Evolutionary conservation across 1,140 invertebrate genomes (phyloP), one percentile per base, ranked within the genome.

Genomic region (Drosophila tropicalis): DNA sequence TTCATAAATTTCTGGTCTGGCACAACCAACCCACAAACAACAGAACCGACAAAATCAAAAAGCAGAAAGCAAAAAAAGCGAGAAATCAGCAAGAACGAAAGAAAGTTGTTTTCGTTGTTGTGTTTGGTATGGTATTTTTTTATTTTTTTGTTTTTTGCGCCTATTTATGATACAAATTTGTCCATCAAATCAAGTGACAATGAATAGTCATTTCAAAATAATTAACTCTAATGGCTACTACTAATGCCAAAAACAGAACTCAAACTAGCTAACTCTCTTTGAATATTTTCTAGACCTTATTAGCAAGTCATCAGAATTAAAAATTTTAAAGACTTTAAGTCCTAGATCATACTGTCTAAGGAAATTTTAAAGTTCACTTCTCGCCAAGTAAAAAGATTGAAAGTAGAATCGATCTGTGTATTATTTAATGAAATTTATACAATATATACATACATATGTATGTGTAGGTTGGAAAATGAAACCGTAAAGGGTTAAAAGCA

Each of bases 81-180:
- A 69, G 82, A 81, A 84, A 69, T 81, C 81, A 77, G 74, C 82
- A 85, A 12, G 12, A 39, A 13, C 10, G 10, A 39, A 39, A 69
- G 78, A 81, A 85, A 86, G 86, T 86, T 86, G 81, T 64, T 86
- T 81, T 81, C 61, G 62, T 70, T 55, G 3, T 39, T 39, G 12
- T 39, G 9, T 39, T 22, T 25, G n/a, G n/a, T n/a, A n/a, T n/a
- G n/a, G n/a, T n/a, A n/a, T n/a, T n/a, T n/a, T n/a, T n/a, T n/a
- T n/a, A n/a, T n/a, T n/a, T n/a, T n/a, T n/a, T n/a, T n/a, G n/a
- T 36, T 19, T 55, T 19, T 17, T 54, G 3, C 1, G 12, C 13
- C 64, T 77, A 74, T 79, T 86, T 86, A 81, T 85, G 74, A 81
- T 81, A 78, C 74, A 81, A 77, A 78, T 51, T 51, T 51, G 44